phyloP scores from a whole-genome alignment of 2,888 invertebrate genomes.

The Oscheius myriophilus region DNA sequence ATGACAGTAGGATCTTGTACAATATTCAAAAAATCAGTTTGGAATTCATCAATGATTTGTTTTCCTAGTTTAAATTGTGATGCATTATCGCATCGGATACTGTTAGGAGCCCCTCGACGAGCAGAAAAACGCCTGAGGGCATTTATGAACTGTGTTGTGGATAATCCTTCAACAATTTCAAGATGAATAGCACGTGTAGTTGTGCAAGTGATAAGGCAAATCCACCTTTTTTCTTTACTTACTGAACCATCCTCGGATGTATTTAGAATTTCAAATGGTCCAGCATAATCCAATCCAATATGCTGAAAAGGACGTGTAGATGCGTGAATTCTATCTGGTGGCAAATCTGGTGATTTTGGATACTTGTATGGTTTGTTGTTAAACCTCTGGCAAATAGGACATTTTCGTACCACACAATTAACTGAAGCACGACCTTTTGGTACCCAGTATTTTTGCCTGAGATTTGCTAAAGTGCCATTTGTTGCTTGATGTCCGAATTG shows the following conservation, averaged over 20 bases:
- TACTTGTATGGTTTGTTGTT: slow-evolving; percentile 20
- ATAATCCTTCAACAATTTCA: slow-evolving; percentile 68
- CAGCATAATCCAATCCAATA: slow-evolving; percentile 70
- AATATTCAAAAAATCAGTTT: background rate
- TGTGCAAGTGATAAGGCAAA: slow-evolving; percentile 71
- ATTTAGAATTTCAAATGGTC: slow-evolving; percentile 67
- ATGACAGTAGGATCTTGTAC: background rate
- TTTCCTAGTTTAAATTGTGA: slow-evolving; percentile 69
- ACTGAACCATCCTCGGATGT: slow-evolving; percentile 23
- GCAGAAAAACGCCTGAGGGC: slow-evolving; percentile 69
- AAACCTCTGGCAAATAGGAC: slow-evolving; percentile 8
- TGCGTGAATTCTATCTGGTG: background rate
- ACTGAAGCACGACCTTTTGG: background rate
- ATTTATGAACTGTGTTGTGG: slow-evolving; percentile 64
- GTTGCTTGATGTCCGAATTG: slow-evolving; percentile 3
- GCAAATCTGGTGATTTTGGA: background rate
- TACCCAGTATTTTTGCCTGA: slow-evolving; percentile 25
- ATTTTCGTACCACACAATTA: background rate
- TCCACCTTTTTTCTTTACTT: slow-evolving; percentile 58
- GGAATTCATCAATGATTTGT: slow-evolving; percentile 1
- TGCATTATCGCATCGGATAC: slow-evolving; percentile 70
- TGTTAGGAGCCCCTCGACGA: slow-evolving; percentile 65
- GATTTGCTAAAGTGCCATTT: background rate
- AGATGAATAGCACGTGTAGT: slow-evolving; percentile 71
- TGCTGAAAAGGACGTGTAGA: slow-evolving; percentile 63